Evolutionary conservation across 1,140 invertebrate genomes (phyloP).

Genomic region (Heliconius eleuchia): DNA sequence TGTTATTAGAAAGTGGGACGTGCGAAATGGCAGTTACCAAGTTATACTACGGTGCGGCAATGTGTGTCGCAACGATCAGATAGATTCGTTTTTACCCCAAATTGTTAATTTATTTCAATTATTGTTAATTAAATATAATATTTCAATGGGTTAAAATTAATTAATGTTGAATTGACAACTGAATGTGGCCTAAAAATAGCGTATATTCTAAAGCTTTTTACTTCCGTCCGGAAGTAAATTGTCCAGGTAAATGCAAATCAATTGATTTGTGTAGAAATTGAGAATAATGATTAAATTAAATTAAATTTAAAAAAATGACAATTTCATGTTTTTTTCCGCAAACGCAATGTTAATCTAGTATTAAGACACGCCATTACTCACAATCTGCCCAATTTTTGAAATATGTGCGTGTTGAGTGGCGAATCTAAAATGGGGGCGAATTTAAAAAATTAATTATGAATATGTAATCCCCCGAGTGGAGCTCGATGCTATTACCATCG

Average conservation of each 20-base stretch:
- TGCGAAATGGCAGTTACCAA: constrained; percentile 57
- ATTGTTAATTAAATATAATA: background rate
- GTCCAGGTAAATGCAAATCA: background rate
- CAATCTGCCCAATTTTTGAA: too few relatives aligned
- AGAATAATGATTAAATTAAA: too few relatives aligned
- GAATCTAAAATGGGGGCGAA: too few relatives aligned
- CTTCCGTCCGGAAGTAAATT: background rate
- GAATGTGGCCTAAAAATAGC: background rate
- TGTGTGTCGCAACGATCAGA: constrained; percentile 20
- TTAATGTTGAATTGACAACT: background rate
- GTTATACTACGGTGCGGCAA: constrained; percentile 22
- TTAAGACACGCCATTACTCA: too few relatives aligned
- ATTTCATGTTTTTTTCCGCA: too few relatives aligned
- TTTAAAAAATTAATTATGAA: too few relatives aligned
- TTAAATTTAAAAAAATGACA: too few relatives aligned
- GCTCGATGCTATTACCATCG: too few relatives aligned
- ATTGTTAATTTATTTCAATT: background rate
- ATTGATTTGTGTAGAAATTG: too few relatives aligned
- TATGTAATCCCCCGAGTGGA: too few relatives aligned
- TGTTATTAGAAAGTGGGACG: constrained; percentile 74
- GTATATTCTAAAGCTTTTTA: background rate
- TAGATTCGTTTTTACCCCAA: constrained; percentile 6
- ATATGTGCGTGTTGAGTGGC: too few relatives aligned
- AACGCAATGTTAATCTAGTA: too few relatives aligned
- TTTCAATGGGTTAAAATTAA: background rate